These are phyloP conservation scores for Marisa cornuarietis DNA, from an alignment of 1,140 invertebrate genomes.

Conservation along the genomic window DNA sequence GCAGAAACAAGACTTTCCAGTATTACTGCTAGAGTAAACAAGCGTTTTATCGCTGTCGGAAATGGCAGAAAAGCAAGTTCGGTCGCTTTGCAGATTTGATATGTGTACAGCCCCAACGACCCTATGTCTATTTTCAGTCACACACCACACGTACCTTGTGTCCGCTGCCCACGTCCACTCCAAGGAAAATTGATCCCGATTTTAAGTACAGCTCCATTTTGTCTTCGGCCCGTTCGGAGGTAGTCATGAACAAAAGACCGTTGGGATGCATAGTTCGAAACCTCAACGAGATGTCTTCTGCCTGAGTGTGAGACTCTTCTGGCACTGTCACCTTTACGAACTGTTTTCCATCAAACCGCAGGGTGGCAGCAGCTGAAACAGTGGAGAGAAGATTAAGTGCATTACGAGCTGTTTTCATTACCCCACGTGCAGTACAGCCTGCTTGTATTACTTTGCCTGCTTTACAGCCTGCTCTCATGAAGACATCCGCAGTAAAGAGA, in stretches of 20 bases:
- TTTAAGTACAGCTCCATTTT: slow-evolving; percentile 84
- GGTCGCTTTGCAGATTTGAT: not conserved
- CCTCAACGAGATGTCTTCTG: slow-evolving; percentile 88
- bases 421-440: too few relatives aligned
- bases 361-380: slow-evolving; percentile 81
- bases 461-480: too few relatives aligned
- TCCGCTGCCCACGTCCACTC: slow-evolving; percentile 83
- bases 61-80: too few relatives aligned
- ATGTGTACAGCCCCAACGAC: not conserved
- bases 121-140: not conserved
- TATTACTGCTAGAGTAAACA: too few relatives aligned
- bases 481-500: too few relatives aligned
- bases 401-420: too few relatives aligned
- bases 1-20: not conserved
- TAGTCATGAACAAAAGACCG: slow-evolving; percentile 66
- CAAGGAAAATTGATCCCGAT: slow-evolving; percentile 80
- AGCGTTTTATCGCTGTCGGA: too few relatives aligned
- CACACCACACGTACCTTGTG: slow-evolving; percentile 77
- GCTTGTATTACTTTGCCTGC: too few relatives aligned
- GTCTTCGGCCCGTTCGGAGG: slow-evolving; percentile 78
- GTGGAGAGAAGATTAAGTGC: slow-evolving; percentile 18
- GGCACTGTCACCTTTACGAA: slow-evolving; percentile 83
- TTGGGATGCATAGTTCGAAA: slow-evolving; percentile 84
- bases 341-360: slow-evolving; percentile 89
- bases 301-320: slow-evolving; percentile 85